phyloP scores from a whole-genome alignment of 2,888 invertebrate genomes.

The Diarsia rubi region DNA sequence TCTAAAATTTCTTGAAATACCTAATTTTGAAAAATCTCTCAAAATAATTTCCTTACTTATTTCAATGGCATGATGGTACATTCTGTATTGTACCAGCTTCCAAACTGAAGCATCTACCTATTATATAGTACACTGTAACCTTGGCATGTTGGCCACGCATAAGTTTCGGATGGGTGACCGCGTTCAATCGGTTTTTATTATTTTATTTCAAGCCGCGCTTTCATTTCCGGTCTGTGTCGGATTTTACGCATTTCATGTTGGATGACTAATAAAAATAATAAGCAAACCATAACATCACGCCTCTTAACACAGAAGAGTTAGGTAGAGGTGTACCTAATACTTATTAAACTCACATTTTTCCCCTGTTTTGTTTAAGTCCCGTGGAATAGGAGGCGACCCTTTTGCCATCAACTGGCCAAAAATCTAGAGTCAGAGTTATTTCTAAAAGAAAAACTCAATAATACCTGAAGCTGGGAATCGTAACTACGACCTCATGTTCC shows the following conservation, averaged over 20 bases:
- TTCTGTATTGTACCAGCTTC: background rate
- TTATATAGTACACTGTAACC: conserved; percentile 27
- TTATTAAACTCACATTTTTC: no score
- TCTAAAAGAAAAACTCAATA: no score
- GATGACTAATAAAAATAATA: background rate
- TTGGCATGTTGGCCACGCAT: conserved; percentile 45
- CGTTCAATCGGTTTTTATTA: conserved; percentile 45
- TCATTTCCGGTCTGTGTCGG: conserved; percentile 35
- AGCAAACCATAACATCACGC: background rate
- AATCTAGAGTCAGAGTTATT: no score
- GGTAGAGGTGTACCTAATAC: no score
- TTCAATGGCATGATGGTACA: background rate
- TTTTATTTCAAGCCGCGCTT: conserved; percentile 41
- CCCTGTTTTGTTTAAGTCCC: no score
- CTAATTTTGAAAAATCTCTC: no score
- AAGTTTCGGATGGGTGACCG: conserved; percentile 45
- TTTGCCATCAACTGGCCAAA: no score
- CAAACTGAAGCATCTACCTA: background rate
- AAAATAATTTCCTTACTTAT: background rate
- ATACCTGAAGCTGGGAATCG: no score
- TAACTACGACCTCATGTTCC: no score
- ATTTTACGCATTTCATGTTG: background rate
- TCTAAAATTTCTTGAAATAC: no score
- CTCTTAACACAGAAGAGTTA: background rate
- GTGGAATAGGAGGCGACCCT: no score